Base-by-base conservation (phyloP, 2,888 invertebrate genomes). In the Lacanobia oleracea region DNA sequence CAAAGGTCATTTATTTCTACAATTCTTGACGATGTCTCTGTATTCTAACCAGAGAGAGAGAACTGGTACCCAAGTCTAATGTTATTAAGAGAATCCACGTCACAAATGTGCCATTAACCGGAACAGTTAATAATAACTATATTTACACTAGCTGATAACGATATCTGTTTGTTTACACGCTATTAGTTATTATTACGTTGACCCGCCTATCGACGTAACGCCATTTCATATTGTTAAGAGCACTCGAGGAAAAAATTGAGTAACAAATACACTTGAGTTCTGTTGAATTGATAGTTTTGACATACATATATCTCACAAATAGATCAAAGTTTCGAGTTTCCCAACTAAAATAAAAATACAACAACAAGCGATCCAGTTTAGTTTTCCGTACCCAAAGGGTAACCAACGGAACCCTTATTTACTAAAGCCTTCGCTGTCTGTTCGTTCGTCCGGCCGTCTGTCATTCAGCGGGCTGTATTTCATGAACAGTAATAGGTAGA, bases 111-210 rank as follows among this genome's bases (percentile, higher is more conserved):
- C 16, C 21, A 77, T 40, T 67, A 53, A 57, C 57, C 61, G 48
- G 61, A 66, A 68, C 10, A 1, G 40, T 0, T 59, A 51, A 71
- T 50, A 79, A 68, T 63, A 72, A 43, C 43, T 51, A 50, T 8
- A 73, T 57, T 72, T 62, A 67, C 48, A 57, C 37, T 14, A 65
- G 14, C 27, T 51, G 56, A 70, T 67, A 78, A 16, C 54, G 16
- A 56, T 80, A 80, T 80, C 77, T 66, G 57, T 37, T 62, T 67
- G 57, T 54, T 53, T 56, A 72, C 54, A 51, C 40, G 14, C 21
- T 59, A 43, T 45, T 27, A 45, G 6, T 40, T n/a, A 37, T 53
- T 63, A 56, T 37, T 69, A 61, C 57, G 50, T 59, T 72, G 72
- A 77, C 64, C 79, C 33, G 21, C n/a, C 21, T 51, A 45, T 54